These are phyloP conservation scores for Eustalomyia histrio DNA, from an alignment of 2,888 invertebrate genomes.

Conservation along the genomic window DNA sequence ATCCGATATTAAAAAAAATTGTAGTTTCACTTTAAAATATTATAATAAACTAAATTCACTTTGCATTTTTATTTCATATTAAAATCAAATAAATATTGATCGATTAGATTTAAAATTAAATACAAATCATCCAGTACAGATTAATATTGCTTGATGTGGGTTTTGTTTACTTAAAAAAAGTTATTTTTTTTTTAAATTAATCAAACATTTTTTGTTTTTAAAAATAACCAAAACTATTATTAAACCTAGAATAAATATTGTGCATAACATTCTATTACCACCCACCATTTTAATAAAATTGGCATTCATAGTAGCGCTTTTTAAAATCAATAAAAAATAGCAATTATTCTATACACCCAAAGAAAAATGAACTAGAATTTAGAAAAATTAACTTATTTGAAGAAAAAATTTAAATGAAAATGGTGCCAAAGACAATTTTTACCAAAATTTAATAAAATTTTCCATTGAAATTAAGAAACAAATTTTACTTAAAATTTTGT, in stretches of 20 bases:
- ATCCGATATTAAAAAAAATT: conserved; percentile 4
- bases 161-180: conserved; percentile 1
- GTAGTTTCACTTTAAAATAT: conserved; percentile 1
- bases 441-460: too few species aligned
- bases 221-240: conserved; percentile 2
- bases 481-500: too few species aligned
- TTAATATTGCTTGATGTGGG: conserved; percentile 22
- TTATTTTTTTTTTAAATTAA: neutral
- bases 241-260: neutral
- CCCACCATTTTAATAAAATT: neutral
- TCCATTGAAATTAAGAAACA: too few species aligned
- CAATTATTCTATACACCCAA: too few species aligned
- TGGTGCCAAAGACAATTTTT: too few species aligned
- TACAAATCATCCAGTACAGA: neutral
- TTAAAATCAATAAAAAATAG: neutral
- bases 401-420: too few species aligned
- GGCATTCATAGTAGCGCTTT: neutral
- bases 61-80: neutral
- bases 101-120: neutral
- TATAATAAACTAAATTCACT: conserved; percentile 29
- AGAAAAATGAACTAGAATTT: too few species aligned
- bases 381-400: too few species aligned
- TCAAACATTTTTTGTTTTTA: neutral
- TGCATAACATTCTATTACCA: neutral
- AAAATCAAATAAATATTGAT: neutral